These are phyloP conservation scores for Drosophila recens DNA, from an alignment of 2,888 invertebrate species.

Conservation along the genomic window DNA sequence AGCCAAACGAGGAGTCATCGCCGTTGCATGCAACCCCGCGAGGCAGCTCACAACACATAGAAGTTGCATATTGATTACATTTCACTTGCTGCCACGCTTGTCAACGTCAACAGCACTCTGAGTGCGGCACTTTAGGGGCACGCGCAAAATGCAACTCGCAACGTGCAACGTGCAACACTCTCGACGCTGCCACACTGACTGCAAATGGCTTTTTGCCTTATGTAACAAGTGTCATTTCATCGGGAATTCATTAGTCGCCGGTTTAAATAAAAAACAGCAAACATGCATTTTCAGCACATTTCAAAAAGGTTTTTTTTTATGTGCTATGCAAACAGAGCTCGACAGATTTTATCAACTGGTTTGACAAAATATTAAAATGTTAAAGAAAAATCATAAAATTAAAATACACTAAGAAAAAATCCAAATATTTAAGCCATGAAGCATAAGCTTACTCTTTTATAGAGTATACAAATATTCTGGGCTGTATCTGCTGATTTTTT, in stretches of 20 bases:
- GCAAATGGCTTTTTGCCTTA: conserved; percentile 29
- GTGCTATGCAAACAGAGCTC: neutral
- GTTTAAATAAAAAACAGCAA: conserved; percentile 20
- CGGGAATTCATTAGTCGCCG: conserved; percentile 55
- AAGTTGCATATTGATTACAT: conserved; percentile 69
- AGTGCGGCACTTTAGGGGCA: conserved; percentile 27
- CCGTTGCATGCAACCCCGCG: conserved; percentile 1
- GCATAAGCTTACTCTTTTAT: too few relatives aligned
- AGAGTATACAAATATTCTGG: too few relatives aligned
- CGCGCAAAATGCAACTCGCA: conserved; percentile 3
- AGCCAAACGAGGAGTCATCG: conserved; percentile 8
- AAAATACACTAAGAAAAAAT: too few relatives aligned
- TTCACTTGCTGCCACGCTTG: conserved; percentile 65
- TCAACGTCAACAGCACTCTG: conserved; percentile 53
- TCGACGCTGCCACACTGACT: conserved; percentile 1
- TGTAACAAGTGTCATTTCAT: conserved; percentile 43
- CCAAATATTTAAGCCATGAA: too few relatives aligned
- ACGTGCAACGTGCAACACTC: neutral
- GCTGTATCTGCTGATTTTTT: neutral
- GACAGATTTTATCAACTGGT: too few relatives aligned
- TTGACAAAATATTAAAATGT: neutral
- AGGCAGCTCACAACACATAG: conserved; percentile 20
- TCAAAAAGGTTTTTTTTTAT: neutral
- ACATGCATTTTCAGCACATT: conserved; percentile 20
- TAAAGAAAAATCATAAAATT: neutral